Percentiles rank a stretch among this genome's conserved stretches.
phyloP scores from a whole-genome alignment of 2,888 invertebrate genomes.

The Bombyx huttoni region DNA sequence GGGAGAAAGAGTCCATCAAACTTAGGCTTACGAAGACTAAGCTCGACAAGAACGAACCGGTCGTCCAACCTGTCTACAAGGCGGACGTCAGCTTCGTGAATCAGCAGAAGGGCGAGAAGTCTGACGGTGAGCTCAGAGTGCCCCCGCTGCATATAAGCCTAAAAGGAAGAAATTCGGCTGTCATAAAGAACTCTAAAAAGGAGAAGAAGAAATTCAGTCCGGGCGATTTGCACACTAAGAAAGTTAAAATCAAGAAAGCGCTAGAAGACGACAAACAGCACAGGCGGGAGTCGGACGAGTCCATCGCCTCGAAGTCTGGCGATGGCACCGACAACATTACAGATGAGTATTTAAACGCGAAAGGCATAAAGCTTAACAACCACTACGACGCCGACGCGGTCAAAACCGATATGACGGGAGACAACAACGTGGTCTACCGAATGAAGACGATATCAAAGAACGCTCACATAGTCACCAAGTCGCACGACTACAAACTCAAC shows the following conservation, averaged over 20 bases:
- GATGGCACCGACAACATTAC: constrained; percentile 50
- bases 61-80: constrained; percentile 83
- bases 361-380: constrained; percentile 52
- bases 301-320: constrained; percentile 38
- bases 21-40: constrained; percentile 75
- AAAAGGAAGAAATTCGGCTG: constrained; percentile 86
- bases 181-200: constrained; percentile 84
- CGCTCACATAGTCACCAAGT: constrained; percentile 63
- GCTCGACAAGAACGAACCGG: constrained; percentile 86
- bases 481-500: constrained; percentile 50
- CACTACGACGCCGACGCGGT: constrained; percentile 49
- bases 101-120: constrained; percentile 60
- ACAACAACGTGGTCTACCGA: constrained; percentile 54
- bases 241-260: constrained; percentile 62
- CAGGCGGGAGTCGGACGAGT: constrained; percentile 46
- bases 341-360: constrained; percentile 54
- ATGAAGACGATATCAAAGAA: constrained; percentile 66
- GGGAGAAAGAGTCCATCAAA: constrained; percentile 82
- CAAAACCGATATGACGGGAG: constrained; percentile 54
- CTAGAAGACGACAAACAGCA: constrained; percentile 50
- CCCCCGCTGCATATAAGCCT: constrained; percentile 91
- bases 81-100: constrained; percentile 83
- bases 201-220: constrained; percentile 72
- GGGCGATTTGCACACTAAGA: constrained; percentile 66
- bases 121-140: constrained; percentile 82